Percentiles rank a stretch among this genome's conserved stretches.
phyloP scores from a whole-genome alignment of 2,113 vertebrate species.

The Fregata magnificens region DNA sequence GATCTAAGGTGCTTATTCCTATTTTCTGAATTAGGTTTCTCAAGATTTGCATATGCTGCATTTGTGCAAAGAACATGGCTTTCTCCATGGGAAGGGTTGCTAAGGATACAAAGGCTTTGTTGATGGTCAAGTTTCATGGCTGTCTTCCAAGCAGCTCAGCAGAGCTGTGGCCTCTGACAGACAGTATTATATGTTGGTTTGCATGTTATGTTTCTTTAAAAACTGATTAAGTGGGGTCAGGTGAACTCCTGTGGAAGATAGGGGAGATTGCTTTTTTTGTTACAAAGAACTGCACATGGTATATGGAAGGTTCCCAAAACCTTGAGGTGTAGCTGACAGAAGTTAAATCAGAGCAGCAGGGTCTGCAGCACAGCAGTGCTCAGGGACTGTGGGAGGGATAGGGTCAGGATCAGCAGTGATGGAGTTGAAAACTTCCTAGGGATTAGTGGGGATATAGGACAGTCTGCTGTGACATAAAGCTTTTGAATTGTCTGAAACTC shows the following conservation, averaged over 20 bases:
- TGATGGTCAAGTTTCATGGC: not conserved
- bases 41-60: not conserved
- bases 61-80: not conserved
- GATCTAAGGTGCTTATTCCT: not conserved
- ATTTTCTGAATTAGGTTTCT: not conserved
- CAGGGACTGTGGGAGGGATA: not conserved
- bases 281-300: not conserved
- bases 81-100: not conserved
- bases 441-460: not conserved
- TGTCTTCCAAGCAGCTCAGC: not conserved
- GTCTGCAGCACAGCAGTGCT: not conserved
- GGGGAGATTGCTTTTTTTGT: not conserved
- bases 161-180: not conserved
- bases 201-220: not conserved
- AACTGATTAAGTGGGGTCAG: not conserved
- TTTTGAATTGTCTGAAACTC: not conserved
- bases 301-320: not conserved
- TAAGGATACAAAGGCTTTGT: not conserved
- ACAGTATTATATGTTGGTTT: not conserved
- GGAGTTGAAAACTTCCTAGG: not conserved
- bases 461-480: not conserved
- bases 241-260: not conserved
- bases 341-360: not conserved
- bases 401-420: not conserved
- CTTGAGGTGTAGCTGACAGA: not conserved